Conservation (phyloP, 2,888 invertebrate species). For the Maniola hyperantus region DNA sequence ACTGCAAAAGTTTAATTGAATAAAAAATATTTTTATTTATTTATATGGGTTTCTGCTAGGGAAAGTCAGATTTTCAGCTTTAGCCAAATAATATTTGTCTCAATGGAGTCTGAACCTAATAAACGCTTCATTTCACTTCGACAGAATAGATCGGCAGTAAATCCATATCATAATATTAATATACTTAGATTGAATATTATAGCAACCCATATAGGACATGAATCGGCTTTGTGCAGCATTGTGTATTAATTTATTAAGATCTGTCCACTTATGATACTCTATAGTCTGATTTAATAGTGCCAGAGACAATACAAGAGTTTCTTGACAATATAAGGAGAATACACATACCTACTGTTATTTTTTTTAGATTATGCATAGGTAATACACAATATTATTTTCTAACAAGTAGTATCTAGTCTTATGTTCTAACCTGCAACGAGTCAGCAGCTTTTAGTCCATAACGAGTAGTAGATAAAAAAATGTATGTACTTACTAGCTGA, state of each 20-base stretch:
- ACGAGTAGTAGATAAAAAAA: no score
- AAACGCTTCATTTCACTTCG: neutral
- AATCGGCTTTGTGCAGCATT: neutral
- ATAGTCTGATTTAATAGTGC: neutral
- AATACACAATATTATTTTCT: no score
- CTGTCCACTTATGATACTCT: neutral
- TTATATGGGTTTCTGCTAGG: no score
- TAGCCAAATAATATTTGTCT: no score
- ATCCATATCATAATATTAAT: constrained; percentile 6
- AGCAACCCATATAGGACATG: neutral
- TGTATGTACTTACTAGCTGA: no score
- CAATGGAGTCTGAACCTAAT: neutral
- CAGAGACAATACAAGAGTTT: neutral
- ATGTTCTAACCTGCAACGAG: no score
- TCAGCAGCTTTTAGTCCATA: no score
- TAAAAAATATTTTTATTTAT: no score
- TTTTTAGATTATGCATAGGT: no score
- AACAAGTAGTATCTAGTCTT: no score
- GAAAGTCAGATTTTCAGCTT: neutral
- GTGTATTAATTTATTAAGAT: constrained; percentile 6
- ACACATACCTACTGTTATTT: neutral
- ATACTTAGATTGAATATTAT: neutral
- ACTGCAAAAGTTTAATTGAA: no score
- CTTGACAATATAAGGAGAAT: no score
- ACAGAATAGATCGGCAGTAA: constrained; percentile 3